Evolutionary conservation across 2,888 invertebrate genomes (phyloP), one percentile per base, ranked within the genome.

Genomic region (Sphecodes monilicornis): DNA sequence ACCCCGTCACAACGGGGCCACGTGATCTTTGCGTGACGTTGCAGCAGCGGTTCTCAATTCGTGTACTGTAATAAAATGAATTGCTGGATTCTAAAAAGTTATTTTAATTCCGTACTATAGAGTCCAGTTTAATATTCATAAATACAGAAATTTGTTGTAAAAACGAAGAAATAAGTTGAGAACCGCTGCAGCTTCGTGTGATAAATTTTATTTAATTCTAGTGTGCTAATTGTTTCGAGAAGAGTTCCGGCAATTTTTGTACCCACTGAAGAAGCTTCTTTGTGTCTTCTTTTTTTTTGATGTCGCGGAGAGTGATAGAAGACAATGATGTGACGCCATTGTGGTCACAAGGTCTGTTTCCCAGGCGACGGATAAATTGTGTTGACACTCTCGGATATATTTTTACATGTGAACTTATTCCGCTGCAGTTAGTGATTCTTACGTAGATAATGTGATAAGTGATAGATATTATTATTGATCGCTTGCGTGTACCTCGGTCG

Each of bases 391-490:
- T 69, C 74, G 29, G 43, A 54, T 87, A 71, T 78, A 66, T 82
- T 80, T 84, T 86, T 80, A 72, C 79, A 78, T 73, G 50, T 60
- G 72, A 79, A 82, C 22, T 78, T 73, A 76, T 76, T 76, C 32
- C 80, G 64, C 41, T 76, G 36, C 68, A 68, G 75, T 77, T 81
- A 85, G 79, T 69, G 60, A 83, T 76, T 69, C 43, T 57, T 73
- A 85, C 74, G 54, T 85, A 82, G 82, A 54, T 57, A 79, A 79
- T 73, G 60, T 71, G 70, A 60, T 78, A 74, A 78, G 85, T 71
- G 32, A 71, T 75, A 74, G 60, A 43, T 77, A 84, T 75, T 39
- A 84, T 75, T 39, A 66, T 78, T 18, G 46, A 46, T 76, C 29
- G 64, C 69, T 76, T 29, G 66, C 78, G 78, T 80, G 76, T 79